Evolutionary conservation across 2,113 vertebrate genomes (phyloP), one percentile per base, ranked within the genome.

Genomic region (Plestiodon gilberti): DNA sequence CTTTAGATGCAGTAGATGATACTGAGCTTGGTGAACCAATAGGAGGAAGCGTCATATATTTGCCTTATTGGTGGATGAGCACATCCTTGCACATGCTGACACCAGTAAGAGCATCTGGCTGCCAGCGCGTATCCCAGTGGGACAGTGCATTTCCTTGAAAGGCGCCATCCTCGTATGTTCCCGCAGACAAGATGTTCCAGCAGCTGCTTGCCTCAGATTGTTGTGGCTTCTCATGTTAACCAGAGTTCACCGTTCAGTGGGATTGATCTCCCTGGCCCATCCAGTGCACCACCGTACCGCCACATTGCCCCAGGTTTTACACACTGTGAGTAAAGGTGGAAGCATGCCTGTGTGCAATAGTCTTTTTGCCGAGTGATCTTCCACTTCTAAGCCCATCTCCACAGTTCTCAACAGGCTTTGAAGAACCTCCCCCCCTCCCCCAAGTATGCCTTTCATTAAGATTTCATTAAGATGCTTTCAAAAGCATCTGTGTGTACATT

Each of bases 401-500:
- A 67, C 82, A 59, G 57, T 6, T 14, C 2, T 2, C 69, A 74
- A 8, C 71, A 57, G 69, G 73, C 91, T 95, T 94, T 95, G 95
- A 95, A 95, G 94, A 79, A 89, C 55, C 83, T 11, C 23, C 14
- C 23, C 33, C 59, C 57, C 57, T 0, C 35, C 81, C 86, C 71
- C 59, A 83, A 93, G 84, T 92, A 89, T 94, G 95, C 78, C 0
- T 94, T 94, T 94, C 92, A 94, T 95, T 94, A 94, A 92, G 94
- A 92, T 93, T 95, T 93, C 95, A 95, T 95, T 48, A 48, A 48
- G 43, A 48, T 48, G 43, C 43, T 48, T 48, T 48, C 43, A 48
- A 94, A 95, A 92, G 90, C 85, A 87, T 89, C 88, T 90, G 89
- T 89, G 88, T 89, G 86, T 48, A 48, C 62, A 87, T 75, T 88